A percentile compares a stretch with the other conserved stretches of the same genome.
Evolutionary conservation across 2,797 vertebrate genomes (phyloP).

Genomic region (Labroides dimidiatus): DNA sequence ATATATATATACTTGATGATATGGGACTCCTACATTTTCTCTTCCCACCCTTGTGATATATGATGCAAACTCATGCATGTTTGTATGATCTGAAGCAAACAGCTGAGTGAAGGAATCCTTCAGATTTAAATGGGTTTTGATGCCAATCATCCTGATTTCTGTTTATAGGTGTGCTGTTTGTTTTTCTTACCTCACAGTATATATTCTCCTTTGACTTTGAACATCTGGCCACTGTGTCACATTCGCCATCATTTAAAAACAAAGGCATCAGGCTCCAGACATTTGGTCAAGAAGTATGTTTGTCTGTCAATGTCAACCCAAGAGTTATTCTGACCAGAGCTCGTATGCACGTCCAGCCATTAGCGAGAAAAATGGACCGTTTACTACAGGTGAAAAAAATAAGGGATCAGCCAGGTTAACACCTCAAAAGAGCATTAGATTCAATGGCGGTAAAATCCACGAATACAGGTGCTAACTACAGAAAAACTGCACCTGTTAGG

Average conservation of each 20-base stretch:
- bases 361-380: no score
- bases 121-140: background rate
- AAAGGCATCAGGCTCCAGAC: no score
- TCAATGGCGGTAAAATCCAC: no score
- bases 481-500: no score
- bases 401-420: no score
- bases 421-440: no score
- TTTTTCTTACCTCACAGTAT: background rate
- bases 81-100: slow-evolving; percentile 7
- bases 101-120: background rate
- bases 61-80: background rate
- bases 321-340: no score
- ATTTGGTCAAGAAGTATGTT: no score
- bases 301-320: no score
- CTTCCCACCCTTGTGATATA: slow-evolving; percentile 1
- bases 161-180: background rate
- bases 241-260: background rate
- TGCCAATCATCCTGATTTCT: slow-evolving; percentile 1
- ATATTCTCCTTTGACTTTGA: background rate
- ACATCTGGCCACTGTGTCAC: slow-evolving; percentile 3
- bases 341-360: no score
- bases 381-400: no score
- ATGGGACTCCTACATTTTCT: slow-evolving; percentile 20
- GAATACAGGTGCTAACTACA: no score
- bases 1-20: slow-evolving; percentile 23